Base-by-base conservation (phyloP, 2,797 vertebrate species). In the Lepilemur septentrionalis region DNA sequence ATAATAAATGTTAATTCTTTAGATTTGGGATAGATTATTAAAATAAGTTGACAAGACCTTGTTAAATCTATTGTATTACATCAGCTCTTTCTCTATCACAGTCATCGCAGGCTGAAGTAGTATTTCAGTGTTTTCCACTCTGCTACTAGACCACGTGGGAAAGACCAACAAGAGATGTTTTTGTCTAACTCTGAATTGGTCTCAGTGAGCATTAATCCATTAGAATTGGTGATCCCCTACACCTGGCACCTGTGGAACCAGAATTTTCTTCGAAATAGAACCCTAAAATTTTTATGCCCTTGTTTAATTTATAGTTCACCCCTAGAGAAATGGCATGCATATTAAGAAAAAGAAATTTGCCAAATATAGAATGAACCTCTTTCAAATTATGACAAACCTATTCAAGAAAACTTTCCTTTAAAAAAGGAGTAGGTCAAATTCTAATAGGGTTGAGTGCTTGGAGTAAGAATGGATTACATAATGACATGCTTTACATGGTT, bases 161-260 rank as follows among this genome's bases (percentile, higher is more conserved):
- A 81, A 95, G 25, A 48, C 15, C 28, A 82, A n/a, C 2, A 73
- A 10, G 12, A 89, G 69, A 55, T 20, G 0, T 69, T 69, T 93
- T 70, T 57, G 4, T 84, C 75, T 83, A 67, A 17, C 25, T 41
- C 35, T 91, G 15, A 10, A 79, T 89, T 18, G 9, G 3, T 57
- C 50, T 79, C 35, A 38, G 32, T 46, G 50, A 81, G 14, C 3
- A 30, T 88, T 94, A 85, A 63, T 43, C 10, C 78, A 52, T 82
- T 52, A 55, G 55, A 84, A 38, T 28, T 65, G 48, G 30, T 81
- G 50, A 83, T 87, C n/a, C 17, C 35, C 52, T 86, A 86, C 61
- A 92, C 73, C 90, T 95, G 82, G 43, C 78, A 93, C 72, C 92
- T 90, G 82, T 72, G 57, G 46, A 93, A 87, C 4, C 55, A 84